Base-by-base conservation (phyloP, 2,113 vertebrate genomes). In the Pseudolaguvia tuberculata region DNA sequence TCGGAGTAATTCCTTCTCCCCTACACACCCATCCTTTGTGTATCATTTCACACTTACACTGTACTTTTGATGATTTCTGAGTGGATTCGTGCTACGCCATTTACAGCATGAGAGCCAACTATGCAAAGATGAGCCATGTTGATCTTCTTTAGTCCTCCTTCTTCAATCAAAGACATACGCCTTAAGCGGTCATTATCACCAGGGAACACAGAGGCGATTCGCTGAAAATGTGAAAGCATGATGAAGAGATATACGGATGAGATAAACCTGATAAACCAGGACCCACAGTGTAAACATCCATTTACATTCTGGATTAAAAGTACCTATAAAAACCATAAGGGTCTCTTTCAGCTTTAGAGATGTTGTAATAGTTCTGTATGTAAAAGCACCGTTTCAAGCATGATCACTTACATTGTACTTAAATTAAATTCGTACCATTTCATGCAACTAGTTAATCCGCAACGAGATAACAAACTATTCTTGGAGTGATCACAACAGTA, bases 101-200 rank as follows among this genome's bases (percentile, higher is more conserved):
- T 96, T 80, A 96, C 93, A 0, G 93, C 94, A 18, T 96, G 94
- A 0, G 94, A 88, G 0, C 94, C 94, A 0, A 94, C 93, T 5
- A 96, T 96, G 88, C 94, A 94, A 79, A 96, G 83, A 72, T 95
- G 93, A 0, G 94, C 94, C 94, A 96, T 96, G 87, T 96, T 96
- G 88, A 96, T 92, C 76, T 90, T 92, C 85, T 96, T 96, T 81
- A 92, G 88, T 0, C 86, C 84, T 0, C 90, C 91, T 73, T 96
- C 94, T 81, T 96, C 94, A 66, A 96, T 90, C 21, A 96, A 88
- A 14, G 94, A 96, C 94, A 96, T 96, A 39, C 94, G 93, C 25
- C 91, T 27, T 83, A 96, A 11, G 29, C 94, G 91, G 56, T 91
- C 93, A 0, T 69, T 0, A 14, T 96, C 93, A 8, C 92, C 93